Evolutionary conservation across 2,797 vertebrate genomes (phyloP).

Genomic region (Pangasius mekongensis): DNA sequence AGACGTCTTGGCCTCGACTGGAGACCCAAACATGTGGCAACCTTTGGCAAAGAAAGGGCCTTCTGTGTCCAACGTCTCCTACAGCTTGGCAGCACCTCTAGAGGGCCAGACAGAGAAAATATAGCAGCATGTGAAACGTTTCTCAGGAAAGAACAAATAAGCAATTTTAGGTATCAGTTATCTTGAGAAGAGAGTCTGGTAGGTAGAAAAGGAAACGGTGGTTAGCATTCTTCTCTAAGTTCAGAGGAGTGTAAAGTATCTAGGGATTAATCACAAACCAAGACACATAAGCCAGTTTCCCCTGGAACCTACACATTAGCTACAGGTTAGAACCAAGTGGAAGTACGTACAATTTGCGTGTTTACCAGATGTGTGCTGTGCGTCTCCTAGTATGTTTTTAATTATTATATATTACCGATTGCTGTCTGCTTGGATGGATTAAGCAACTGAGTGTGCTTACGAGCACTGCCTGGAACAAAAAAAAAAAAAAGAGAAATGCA

Average conservation of each 20-base stretch:
- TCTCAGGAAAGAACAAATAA: slow-evolving; percentile 11
- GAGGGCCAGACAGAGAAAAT: slow-evolving; percentile 61
- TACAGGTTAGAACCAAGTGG: neutral
- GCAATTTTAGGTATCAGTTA: neutral
- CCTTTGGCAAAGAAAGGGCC: slow-evolving; percentile 64
- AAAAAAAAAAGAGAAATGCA: neutral
- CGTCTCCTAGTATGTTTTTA: neutral
- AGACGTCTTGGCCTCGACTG: slow-evolving; percentile 45
- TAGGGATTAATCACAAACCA: neutral
- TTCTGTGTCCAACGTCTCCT: slow-evolving; percentile 64
- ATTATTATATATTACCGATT: neutral
- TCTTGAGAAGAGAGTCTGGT: neutral
- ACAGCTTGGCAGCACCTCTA: slow-evolving; percentile 60
- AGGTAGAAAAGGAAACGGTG: neutral
- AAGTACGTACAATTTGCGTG: neutral
- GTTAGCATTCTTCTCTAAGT: neutral
- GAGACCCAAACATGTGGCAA: slow-evolving; percentile 62
- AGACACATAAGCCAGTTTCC: neutral
- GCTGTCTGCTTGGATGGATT: neutral
- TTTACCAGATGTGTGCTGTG: neutral
- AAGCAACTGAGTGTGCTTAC: neutral
- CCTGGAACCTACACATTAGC: neutral
- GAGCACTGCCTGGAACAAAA: neutral
- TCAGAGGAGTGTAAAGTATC: neutral
- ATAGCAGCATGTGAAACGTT: slow-evolving; percentile 54